These are phyloP conservation scores for Ephialtes manifestator DNA, from an alignment of 2,888 invertebrate species.

Conservation along the genomic window DNA sequence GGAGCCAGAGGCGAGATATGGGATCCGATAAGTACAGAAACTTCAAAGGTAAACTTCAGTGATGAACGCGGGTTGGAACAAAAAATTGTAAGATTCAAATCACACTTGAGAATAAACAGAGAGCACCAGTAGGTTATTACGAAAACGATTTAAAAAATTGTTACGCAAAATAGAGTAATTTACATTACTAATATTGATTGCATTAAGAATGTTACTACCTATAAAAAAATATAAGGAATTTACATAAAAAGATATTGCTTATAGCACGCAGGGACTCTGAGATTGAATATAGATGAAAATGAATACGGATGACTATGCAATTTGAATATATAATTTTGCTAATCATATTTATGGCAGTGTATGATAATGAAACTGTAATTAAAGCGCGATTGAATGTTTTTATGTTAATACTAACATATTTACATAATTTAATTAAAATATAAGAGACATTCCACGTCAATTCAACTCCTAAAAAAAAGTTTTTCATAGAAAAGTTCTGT, in stretches of 20 bases:
- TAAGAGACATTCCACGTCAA: not conserved
- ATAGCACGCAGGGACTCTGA: not conserved
- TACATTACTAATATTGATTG: not conserved
- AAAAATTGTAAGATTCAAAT: not conserved
- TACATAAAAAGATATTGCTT: not conserved
- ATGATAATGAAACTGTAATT: not conserved
- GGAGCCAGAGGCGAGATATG: conserved; percentile 12
- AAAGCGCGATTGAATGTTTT: not conserved
- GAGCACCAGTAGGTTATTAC: not conserved
- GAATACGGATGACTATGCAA: not conserved
- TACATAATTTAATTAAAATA: not conserved
- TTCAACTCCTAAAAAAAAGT: too few relatives aligned
- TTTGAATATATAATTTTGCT: not conserved
- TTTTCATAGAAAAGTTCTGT: too few relatives aligned
- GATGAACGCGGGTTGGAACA: not conserved
- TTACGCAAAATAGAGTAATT: not conserved
- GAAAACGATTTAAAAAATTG: not conserved
- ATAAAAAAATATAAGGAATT: not conserved
- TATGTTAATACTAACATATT: not conserved
- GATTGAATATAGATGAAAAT: conserved; percentile 15
- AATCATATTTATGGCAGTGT: not conserved
- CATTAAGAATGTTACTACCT: not conserved
- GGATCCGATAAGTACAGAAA: not conserved
- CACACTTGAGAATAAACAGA: not conserved
- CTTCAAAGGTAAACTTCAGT: not conserved